These are phyloP conservation scores for Eilema sororculum DNA, from an alignment of 2,888 invertebrate genomes.

Conservation along the genomic window DNA sequence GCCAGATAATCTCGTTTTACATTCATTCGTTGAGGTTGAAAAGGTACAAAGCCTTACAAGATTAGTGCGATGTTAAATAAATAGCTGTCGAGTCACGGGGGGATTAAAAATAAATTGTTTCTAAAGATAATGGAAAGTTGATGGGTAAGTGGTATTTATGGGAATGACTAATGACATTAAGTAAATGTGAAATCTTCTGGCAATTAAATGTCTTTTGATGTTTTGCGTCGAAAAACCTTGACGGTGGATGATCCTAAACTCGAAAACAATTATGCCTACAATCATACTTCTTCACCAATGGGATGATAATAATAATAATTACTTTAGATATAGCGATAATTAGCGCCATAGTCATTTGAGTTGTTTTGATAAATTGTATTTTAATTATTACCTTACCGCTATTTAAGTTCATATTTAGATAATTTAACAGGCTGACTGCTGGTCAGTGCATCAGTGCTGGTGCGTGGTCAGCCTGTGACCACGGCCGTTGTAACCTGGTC, in stretches of 20 bases:
- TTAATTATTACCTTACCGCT: not conserved
- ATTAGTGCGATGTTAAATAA: constrained; percentile 32
- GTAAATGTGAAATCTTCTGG: not conserved
- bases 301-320: too few relatives aligned
- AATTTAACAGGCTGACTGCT: too few relatives aligned
- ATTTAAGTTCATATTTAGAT: not conserved
- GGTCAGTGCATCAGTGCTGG: too few relatives aligned
- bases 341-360: too few relatives aligned
- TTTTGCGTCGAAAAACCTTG: not conserved
- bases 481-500: too few relatives aligned
- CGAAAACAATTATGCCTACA: too few relatives aligned
- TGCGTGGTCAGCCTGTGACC: too few relatives aligned
- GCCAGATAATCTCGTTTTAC: constrained; percentile 42
- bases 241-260: not conserved
- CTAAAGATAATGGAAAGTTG: not conserved
- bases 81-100: constrained; percentile 12
- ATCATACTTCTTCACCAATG: too few relatives aligned
- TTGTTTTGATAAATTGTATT: too few relatives aligned
- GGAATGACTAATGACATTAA: not conserved
- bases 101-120: not conserved
- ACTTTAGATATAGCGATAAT: too few relatives aligned
- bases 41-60: constrained; percentile 30
- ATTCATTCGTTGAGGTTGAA: constrained; percentile 37
- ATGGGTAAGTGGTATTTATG: not conserved
- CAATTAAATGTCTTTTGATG: not conserved